Conservation (phyloP, 1,140 invertebrate species). For the Mylabris phalerata region DNA sequence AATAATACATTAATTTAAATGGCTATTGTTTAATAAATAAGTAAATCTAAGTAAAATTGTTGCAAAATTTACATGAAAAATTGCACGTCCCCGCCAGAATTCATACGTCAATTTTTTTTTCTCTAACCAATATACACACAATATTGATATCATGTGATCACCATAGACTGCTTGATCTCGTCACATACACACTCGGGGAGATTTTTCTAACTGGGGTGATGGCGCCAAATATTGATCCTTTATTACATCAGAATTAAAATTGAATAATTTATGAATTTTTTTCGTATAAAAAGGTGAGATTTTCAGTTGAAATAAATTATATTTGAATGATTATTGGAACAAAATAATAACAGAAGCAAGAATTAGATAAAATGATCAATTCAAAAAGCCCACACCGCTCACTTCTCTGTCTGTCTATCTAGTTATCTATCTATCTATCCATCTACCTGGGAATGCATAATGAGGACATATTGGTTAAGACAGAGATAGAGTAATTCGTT, state of each 20-base stretch:
- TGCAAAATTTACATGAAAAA: slow-evolving; percentile 1
- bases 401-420: background rate
- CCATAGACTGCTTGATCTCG: slow-evolving; percentile 43
- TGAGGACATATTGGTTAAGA: slow-evolving; percentile 52
- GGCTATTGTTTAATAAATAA: no score
- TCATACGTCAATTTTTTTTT: slow-evolving; percentile 17
- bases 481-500: slow-evolving; percentile 17
- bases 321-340: background rate
- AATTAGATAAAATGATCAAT: background rate
- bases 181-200: no score
- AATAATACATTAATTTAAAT: background rate
- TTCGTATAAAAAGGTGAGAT: background rate
- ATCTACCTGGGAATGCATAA: slow-evolving; percentile 42
- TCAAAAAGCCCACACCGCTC: no score
- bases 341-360: background rate
- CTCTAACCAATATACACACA: background rate
- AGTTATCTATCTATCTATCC: slow-evolving; percentile 19
- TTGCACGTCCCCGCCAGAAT: slow-evolving; percentile 35
- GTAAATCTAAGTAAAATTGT: no score
- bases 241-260: no score
- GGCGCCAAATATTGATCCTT: slow-evolving; percentile 50
- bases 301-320: slow-evolving; percentile 1
- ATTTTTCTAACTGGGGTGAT: slow-evolving; percentile 44
- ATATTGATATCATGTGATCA: slow-evolving; percentile 47
- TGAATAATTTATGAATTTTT: slow-evolving; percentile 38